These are phyloP conservation scores for Phoenicopterus ruber DNA, from an alignment of 2,113 vertebrate genomes.

Conservation along the genomic window DNA sequence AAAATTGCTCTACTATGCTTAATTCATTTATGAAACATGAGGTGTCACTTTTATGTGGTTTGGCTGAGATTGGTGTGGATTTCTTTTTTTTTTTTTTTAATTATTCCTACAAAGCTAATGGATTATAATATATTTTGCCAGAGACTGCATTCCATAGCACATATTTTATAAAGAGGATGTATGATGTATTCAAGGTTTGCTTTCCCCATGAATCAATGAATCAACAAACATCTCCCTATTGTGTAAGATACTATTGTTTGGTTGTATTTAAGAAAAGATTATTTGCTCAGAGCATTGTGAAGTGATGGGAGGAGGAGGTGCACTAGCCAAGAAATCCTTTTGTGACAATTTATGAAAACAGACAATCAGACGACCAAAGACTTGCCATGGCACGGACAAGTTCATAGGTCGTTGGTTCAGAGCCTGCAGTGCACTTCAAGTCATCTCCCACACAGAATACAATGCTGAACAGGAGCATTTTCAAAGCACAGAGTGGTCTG, in stretches of 20 bases:
- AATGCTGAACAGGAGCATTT: not conserved
- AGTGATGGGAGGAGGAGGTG: not conserved
- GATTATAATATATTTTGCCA: constrained; percentile 49
- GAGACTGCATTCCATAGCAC: constrained; percentile 32
- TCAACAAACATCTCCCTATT: not conserved
- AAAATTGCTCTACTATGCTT: constrained; percentile 12
- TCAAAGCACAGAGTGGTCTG: not conserved
- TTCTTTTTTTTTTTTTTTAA: not conserved
- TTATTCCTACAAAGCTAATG: constrained; percentile 18
- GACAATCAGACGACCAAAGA: not conserved
- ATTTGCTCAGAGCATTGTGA: not conserved
- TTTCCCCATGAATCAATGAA: not conserved
- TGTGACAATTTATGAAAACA: not conserved
- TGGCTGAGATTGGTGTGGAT: not conserved
- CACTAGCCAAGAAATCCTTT: not conserved
- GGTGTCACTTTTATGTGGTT: constrained; percentile 19
- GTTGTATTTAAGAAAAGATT: not conserved
- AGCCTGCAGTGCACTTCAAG: not conserved
- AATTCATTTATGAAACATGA: not conserved
- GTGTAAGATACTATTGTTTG: not conserved
- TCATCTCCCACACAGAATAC: not conserved
- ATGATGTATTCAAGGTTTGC: not conserved
- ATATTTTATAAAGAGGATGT: constrained; percentile 46
- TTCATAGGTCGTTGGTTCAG: not conserved
- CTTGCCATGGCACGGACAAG: not conserved